Evolutionary conservation across 2,888 invertebrate species (phyloP), one percentile per base, ranked within the genome.

Genomic region (Achlya flavicornis): DNA sequence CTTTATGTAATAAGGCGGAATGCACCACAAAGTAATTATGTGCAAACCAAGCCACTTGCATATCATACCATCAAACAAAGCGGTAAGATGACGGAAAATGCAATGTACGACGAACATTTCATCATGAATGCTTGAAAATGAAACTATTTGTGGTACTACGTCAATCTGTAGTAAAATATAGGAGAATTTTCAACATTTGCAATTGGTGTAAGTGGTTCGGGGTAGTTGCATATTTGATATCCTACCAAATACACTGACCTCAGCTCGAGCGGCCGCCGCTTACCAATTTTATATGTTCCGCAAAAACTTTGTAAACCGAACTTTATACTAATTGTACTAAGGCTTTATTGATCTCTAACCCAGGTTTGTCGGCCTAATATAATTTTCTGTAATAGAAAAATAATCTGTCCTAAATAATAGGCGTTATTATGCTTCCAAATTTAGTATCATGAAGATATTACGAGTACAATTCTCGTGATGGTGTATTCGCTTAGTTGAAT

Each of bases 141-240:
- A 11, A 60, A 41, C 16, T 26, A 41, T 41, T 60, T 12, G n/a
- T 33, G 58, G 33, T 32, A 58, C 32, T 58, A 60, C 41, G 35
- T 60, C 60, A 60, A 60, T 60, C 41, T 60, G 41, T 60, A 38
- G 16, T 60, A 26, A 12, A 41, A n/a, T 59, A 59, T 38, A 41
- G 7, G 59, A 38, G 41, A 41, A 78, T 78, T 74, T 78, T 77
- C 74, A 76, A 78, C 78, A 78, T 82, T 83, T 75, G 80, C 85
- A 86, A 87, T 86, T 84, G 83, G 67, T 80, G 73, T 84, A 85
- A 87, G 86, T 87, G 87, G 83, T 79, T 75, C 70, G 73, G 71
- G 69, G 66, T 78, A 78, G 80, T 79, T 87, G 85, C 86, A 87
- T 86, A 84, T 84, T 86, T 87, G 79, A 86, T 86, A 74, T 60